These are phyloP conservation scores for Lepidurus apus DNA, from an alignment of 1,140 invertebrate species.

Conservation along the genomic window DNA sequence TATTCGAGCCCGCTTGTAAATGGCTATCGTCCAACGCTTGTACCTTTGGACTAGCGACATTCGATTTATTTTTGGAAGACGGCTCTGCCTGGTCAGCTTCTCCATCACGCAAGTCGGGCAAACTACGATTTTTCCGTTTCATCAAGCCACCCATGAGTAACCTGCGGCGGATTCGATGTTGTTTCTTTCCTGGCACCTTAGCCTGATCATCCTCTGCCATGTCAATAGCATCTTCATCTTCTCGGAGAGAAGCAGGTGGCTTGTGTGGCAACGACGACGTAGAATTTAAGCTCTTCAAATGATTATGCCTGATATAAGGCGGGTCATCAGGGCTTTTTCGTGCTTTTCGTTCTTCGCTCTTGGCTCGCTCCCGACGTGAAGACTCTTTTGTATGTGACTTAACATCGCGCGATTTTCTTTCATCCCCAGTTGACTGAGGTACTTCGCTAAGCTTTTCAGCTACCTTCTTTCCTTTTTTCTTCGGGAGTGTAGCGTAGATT, in stretches of 20 bases:
- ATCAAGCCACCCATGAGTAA: constrained; percentile 83
- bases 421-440: constrained; percentile 35
- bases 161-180: constrained; percentile 82
- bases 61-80: constrained; percentile 41
- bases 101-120: constrained; percentile 79
- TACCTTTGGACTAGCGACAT: constrained; percentile 39
- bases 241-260: not conserved
- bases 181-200: constrained; percentile 64
- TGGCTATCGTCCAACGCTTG: constrained; percentile 62
- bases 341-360: constrained; percentile 72
- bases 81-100: constrained; percentile 49
- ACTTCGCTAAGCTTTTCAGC: constrained; percentile 57
- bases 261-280: constrained; percentile 27
- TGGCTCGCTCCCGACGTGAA: constrained; percentile 54
- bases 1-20: constrained; percentile 48
- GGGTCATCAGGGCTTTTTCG: constrained; percentile 30
- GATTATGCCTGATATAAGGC: not conserved
- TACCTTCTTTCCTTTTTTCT: constrained; percentile 64
- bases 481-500: constrained; percentile 84
- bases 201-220: constrained; percentile 43
- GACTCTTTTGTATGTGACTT: not conserved
- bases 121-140: constrained; percentile 77
- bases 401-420: constrained; percentile 35
- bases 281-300: not conserved
- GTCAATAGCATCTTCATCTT: constrained; percentile 39